Evolutionary conservation across 2,113 vertebrate species (phyloP).

Genomic region (Xiphophorus maculatus): DNA sequence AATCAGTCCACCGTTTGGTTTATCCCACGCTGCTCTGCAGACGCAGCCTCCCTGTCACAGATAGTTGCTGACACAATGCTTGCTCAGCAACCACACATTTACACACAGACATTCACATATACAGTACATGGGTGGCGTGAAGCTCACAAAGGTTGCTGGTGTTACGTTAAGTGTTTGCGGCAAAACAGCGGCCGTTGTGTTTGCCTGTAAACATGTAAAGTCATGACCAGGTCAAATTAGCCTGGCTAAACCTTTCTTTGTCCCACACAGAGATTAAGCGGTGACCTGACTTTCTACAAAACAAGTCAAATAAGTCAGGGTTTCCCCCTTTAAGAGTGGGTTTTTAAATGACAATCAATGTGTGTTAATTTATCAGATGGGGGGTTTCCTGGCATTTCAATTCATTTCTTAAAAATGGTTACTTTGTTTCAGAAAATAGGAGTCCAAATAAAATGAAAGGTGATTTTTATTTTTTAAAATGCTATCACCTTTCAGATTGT

Average conservation of each 20-base stretch:
- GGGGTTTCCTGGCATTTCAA: background rate
- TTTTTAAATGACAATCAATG: background rate
- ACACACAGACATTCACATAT: conserved; percentile 15
- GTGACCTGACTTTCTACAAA: no score
- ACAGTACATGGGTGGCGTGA: background rate
- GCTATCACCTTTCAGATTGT: background rate
- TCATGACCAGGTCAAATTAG: conserved; percentile 15
- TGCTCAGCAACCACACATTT: conserved; percentile 64
- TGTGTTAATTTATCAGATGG: background rate
- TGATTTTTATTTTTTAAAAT: no score
- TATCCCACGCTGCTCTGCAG: conserved; percentile 49
- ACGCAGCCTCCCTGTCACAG: conserved; percentile 38
- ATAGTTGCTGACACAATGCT: conserved; percentile 70
- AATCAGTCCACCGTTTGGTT: conserved; percentile 5
- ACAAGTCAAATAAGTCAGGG: background rate
- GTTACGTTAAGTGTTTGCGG: conserved; percentile 2
- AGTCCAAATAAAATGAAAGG: background rate
- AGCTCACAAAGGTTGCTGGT: conserved; percentile 9
- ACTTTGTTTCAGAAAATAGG: background rate
- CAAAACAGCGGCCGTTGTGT: background rate
- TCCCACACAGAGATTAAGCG: background rate
- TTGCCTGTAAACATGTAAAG: conserved; percentile 10
- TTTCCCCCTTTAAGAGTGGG: background rate
- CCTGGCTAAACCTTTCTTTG: conserved; percentile 12
- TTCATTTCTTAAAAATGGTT: no score